phyloP scores from a whole-genome alignment of 2,113 vertebrate species.

The Prionailurus viverrinus region DNA sequence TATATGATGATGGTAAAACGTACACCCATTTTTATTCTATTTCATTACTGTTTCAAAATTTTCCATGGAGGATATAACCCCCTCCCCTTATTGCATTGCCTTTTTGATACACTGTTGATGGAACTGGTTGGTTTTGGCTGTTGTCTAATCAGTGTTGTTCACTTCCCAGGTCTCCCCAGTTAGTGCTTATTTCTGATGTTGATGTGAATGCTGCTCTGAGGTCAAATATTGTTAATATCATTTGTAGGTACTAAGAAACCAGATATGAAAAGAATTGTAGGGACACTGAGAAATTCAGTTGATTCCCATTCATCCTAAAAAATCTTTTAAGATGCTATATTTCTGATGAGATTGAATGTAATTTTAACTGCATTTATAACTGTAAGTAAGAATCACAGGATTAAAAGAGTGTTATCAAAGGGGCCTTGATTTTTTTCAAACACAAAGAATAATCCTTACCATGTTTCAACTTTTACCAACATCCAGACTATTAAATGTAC shows the following conservation, averaged over 20 bases:
- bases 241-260: neutral
- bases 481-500: conserved; percentile 48
- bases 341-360: conserved; percentile 4
- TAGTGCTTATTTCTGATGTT: neutral
- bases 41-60: neutral
- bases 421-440: conserved; percentile 34
- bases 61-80: neutral
- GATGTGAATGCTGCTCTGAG: neutral
- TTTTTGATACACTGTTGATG: neutral
- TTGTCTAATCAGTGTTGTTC: neutral
- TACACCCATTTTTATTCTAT: neutral
- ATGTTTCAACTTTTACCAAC: conserved; percentile 50
- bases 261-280: neutral
- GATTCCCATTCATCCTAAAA: neutral
- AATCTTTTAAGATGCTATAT: conserved; percentile 10
- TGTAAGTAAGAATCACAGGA: neutral
- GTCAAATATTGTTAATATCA: neutral
- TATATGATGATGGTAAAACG: neutral
- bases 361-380: neutral
- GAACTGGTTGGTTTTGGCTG: neutral
- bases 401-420: conserved; percentile 50
- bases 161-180: fast-evolving
- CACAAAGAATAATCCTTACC: conserved; percentile 45
- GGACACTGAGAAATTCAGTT: neutral
- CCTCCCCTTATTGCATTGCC: neutral